These are phyloP conservation scores for Scaptomyza graminum DNA, from an alignment of 1,140 invertebrate species.

Conservation along the genomic window DNA sequence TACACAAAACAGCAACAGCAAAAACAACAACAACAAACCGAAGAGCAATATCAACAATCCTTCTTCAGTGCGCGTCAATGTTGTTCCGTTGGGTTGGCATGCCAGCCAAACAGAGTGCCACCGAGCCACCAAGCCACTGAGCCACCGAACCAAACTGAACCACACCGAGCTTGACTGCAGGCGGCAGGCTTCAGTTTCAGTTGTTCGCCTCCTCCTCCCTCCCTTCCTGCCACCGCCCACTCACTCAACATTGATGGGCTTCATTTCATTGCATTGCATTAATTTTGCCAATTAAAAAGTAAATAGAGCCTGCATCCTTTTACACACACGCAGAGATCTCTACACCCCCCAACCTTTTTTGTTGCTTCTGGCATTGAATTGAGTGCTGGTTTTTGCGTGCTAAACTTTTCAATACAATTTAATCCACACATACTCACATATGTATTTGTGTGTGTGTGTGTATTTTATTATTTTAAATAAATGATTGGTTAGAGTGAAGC, in stretches of 20 bases:
- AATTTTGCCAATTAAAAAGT: slow-evolving; percentile 82
- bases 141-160: too few species aligned
- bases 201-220: slow-evolving; percentile 12
- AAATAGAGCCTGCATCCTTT: slow-evolving; percentile 80
- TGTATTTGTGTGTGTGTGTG: too few species aligned
- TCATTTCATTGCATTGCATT: slow-evolving; percentile 81
- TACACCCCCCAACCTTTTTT: neutral
- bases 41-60: slow-evolving; percentile 37
- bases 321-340: slow-evolving; percentile 10
- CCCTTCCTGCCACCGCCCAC: neutral
- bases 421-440: slow-evolving; percentile 27
- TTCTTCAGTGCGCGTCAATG: slow-evolving; percentile 26
- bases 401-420: slow-evolving; percentile 75
- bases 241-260: slow-evolving; percentile 45
- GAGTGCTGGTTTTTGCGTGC: slow-evolving; percentile 33
- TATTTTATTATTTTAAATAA: slow-evolving; percentile 8
- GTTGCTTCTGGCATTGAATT: neutral
- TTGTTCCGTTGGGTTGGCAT: slow-evolving; percentile 71
- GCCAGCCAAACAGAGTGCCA: slow-evolving; percentile 10
- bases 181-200: slow-evolving; percentile 17
- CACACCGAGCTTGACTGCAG: neutral
- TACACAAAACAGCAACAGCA: slow-evolving; percentile 52
- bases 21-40: slow-evolving; percentile 25
- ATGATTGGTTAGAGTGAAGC: slow-evolving; percentile 37
- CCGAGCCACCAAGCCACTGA: slow-evolving; percentile 14